Evolutionary conservation across 2,113 vertebrate genomes (phyloP).

Genomic region (Daboia siamensis): DNA sequence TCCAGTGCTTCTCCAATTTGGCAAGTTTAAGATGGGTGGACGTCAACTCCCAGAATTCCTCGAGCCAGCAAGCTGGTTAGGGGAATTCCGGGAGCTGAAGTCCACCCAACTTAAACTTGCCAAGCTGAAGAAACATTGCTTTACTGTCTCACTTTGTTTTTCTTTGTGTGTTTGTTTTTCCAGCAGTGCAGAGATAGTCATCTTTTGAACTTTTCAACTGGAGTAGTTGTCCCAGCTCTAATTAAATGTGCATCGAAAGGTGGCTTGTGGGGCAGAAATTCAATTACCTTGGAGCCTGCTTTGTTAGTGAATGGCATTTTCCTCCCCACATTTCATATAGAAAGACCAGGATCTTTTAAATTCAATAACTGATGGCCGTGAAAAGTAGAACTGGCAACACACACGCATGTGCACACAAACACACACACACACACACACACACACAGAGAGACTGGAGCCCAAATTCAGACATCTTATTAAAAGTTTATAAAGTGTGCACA

Average conservation of each 20-base stretch:
- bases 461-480: conserved; percentile 27
- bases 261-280: background rate
- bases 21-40: background rate
- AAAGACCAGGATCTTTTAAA: background rate
- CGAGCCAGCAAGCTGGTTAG: background rate
- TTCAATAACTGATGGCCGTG: background rate
- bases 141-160: background rate
- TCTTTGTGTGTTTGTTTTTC: background rate
- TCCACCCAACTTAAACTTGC: background rate
- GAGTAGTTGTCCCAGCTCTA: background rate
- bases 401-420: background rate
- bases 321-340: background rate
- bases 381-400: conserved; percentile 4
- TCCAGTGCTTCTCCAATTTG: background rate
- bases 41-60: background rate
- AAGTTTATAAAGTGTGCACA: conserved; percentile 16
- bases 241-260: background rate
- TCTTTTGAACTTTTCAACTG: background rate
- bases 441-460: background rate
- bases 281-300: background rate
- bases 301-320: background rate
- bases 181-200: too few species aligned
- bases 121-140: background rate
- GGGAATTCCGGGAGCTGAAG: background rate
- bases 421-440: background rate